Base-by-base conservation (phyloP, 2,888 invertebrate species). In the Clistopyga incitator region DNA sequence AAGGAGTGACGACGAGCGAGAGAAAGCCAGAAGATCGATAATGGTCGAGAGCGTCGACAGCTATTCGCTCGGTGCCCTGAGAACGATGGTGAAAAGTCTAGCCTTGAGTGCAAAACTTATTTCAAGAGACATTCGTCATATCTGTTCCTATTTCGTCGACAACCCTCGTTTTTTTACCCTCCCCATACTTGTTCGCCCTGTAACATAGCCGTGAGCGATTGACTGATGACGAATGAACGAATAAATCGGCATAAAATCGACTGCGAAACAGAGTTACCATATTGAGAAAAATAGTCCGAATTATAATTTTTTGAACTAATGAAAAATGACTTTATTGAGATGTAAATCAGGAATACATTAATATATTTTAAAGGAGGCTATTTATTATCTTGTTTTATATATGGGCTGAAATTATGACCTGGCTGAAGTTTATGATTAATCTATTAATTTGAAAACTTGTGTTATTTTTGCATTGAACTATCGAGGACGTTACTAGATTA, bases 61-160 rank as follows among this genome's bases (percentile, higher is more conserved):
- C 71, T 18, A 59, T 76, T 59, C 23, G 64, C 59, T 56, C 34
- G 70, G 72, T 61, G 34, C 34, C 18, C 78, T 78, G 81, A 77
- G 74, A 84, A 72, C 84, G 65, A 74, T 84, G 56, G 54, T 77
- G 59, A 77, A 77, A 77, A 77, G 71, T 77, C 81, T 77, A 67
- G 45, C 71, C 65, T 23, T 81, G 52, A 78, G 71, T 75, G 78
- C 68, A 70, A 78, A 84, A 75, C 82, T 88, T 87, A 85, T 84
- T 84, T 83, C 87, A 82, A 81, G 71, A 74, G 87, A 84, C 87
- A 85, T 87, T 88, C 83, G 84, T 86, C 87, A 86, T 86, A 85
- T 86, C 81, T 70, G 84, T 87, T 61, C 75, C 64, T 70, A 68
- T 74, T 64, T 47, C 81, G 61, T 72, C 42, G 52, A 47, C 50